Conservation (phyloP, 2,797 vertebrate species). For the Streptopelia turtur region DNA sequence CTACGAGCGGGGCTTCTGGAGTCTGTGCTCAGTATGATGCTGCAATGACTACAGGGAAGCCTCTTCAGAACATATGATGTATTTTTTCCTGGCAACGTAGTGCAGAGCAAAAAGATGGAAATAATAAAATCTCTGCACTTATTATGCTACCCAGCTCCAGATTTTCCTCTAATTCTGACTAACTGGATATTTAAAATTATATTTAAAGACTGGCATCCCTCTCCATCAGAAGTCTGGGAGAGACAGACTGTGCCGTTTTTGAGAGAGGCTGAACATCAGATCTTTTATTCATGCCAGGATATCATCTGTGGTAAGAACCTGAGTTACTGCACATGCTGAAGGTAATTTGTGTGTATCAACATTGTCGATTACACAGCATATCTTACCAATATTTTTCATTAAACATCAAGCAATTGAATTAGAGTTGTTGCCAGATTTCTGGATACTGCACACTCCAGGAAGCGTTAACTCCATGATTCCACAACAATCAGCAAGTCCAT, state of each 20-base stretch:
- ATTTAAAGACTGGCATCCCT: background rate
- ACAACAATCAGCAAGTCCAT: background rate
- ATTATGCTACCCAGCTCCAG: background rate
- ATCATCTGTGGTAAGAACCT: background rate
- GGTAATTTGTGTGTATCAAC: background rate
- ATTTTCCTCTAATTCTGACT: background rate
- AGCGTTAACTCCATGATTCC: background rate
- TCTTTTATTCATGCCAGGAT: background rate
- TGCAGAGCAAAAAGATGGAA: background rate
- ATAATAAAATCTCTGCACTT: background rate
- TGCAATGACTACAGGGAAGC: conserved; percentile 4
- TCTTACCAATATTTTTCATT: background rate
- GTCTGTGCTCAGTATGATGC: background rate
- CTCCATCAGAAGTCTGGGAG: background rate
- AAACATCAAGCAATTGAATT: background rate
- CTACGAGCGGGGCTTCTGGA: background rate
- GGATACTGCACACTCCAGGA: background rate
- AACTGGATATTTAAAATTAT: background rate
- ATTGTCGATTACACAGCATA: background rate
- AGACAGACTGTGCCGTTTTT: background rate
- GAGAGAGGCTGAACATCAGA: background rate
- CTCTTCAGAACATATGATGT: background rate
- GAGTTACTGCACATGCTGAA: background rate
- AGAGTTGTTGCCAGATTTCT: background rate
- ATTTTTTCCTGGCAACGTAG: background rate